phyloP scores from a whole-genome alignment of 2,888 invertebrate species.

The Eilema griseolum region DNA sequence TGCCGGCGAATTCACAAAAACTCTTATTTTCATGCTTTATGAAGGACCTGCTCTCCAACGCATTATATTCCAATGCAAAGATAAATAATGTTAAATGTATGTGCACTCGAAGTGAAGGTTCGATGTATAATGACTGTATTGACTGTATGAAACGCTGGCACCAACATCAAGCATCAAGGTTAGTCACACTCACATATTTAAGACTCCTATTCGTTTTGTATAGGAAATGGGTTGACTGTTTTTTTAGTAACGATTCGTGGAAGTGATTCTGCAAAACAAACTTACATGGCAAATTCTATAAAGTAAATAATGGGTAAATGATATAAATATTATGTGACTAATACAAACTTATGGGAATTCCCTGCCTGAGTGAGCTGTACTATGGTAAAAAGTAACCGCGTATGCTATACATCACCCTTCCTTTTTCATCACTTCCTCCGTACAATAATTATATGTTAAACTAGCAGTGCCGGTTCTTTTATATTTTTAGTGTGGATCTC shows the following conservation, averaged over 20 bases:
- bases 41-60: not conserved
- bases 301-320: not conserved
- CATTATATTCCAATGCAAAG: slow-evolving; percentile 26
- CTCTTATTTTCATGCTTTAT: slow-evolving; percentile 39
- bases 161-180: slow-evolving; percentile 3
- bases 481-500: too few relatives aligned
- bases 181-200: slow-evolving; percentile 3
- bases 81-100: slow-evolving; percentile 13
- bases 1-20: slow-evolving; percentile 41
- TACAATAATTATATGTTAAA: not conserved
- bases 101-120: slow-evolving; percentile 29
- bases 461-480: too few relatives aligned
- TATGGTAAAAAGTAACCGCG: not conserved
- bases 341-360: not conserved
- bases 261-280: slow-evolving; percentile 32
- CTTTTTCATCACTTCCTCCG: not conserved
- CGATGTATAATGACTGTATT: slow-evolving; percentile 48
- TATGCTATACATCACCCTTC: not conserved
- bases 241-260: slow-evolving; percentile 32
- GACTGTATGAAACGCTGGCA: slow-evolving; percentile 33
- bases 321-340: not conserved
- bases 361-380: not conserved
- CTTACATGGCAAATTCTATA: slow-evolving; percentile 4
- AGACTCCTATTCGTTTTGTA: slow-evolving; percentile 24
- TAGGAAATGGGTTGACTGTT: slow-evolving; percentile 28